Percentiles rank a stretch among this genome's conserved stretches.
Conservation (phyloP, 2,888 invertebrate species). For the Ernsta delagoae region DNA sequence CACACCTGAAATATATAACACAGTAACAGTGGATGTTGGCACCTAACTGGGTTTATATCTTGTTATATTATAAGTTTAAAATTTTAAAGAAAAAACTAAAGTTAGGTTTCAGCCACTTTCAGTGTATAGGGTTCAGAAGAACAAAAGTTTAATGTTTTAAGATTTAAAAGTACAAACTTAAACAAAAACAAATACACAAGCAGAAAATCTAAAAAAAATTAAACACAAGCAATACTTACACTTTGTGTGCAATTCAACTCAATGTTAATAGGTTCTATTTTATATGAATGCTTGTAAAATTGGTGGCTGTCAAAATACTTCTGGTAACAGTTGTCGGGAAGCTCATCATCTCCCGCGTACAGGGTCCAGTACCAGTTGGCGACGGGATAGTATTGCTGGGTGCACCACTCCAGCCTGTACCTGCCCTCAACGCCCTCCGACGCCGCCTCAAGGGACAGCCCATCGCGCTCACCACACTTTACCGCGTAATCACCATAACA, state of each 20-base stretch:
- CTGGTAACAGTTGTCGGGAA: slow-evolving; percentile 33
- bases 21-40: no score
- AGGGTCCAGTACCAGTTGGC: slow-evolving; percentile 51
- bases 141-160: no score
- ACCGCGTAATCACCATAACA: slow-evolving; percentile 9
- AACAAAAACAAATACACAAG: neutral
- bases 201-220: neutral
- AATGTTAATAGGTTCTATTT: neutral
- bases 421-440: slow-evolving; percentile 49
- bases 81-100: no score
- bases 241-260: neutral
- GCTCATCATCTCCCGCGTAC: slow-evolving; percentile 37
- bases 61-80: no score
- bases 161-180: no score
- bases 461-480: slow-evolving; percentile 17
- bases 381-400: slow-evolving; percentile 40
- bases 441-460: neutral
- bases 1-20: slow-evolving; percentile 55
- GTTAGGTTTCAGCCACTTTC: no score
- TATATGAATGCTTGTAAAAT: neutral
- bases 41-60: no score
- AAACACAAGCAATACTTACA: neutral
- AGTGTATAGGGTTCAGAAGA: no score
- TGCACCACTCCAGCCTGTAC: slow-evolving; percentile 59
- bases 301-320: neutral